Base-by-base conservation (phyloP, 2,888 invertebrate genomes). In the Crossocerus cetratus region DNA sequence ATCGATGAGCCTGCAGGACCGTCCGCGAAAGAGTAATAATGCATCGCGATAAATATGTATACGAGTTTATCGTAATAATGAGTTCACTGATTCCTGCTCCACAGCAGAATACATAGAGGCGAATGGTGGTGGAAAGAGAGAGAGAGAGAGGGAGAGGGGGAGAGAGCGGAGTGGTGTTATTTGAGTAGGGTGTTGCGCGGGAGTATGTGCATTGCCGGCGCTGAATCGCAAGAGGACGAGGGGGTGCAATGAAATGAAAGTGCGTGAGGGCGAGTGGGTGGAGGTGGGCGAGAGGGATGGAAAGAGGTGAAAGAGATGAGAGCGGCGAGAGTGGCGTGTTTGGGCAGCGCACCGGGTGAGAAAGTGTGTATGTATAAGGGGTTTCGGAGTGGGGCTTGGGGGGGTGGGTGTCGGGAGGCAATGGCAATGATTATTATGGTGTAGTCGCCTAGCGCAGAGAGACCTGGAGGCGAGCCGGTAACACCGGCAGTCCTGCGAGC, bases 1-100 rank as follows among this genome's bases (percentile, higher is more conserved):
- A 88, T 88, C 86, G 86, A 86, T 88, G 86, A 87, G 85, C 83
- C 77, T 79, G 75, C 75, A 67, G 74, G 74, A 75, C 76, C 81
- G 76, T 80, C 77, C 81, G 80, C 83, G 82, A 85, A 86, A 86
- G 86, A 85, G 85, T 86, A 83, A 86, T 86, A 84, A 86, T 84
- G 83, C 78, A 82, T 79, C 78, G 84, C 83, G 78, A 87, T 86
- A 86, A 86, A 86, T 85, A 84, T 83, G 83, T 82, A 83, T 81
- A 78, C 80, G 74, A 80, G 84, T 86, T 86, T 86, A 87, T 87
- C 86, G 86, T 85, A 82, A 86, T 87, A 86, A 86, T 86, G 85
- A 86, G 86, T 86, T 87, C 86, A 84, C 81, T 84, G 87, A 86
- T 86, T 86, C 81, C 79, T 76, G 80, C 49, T 16, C 60, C n/a